Base-by-base conservation (phyloP, 1,140 invertebrate species). In the Planococcus citri region DNA sequence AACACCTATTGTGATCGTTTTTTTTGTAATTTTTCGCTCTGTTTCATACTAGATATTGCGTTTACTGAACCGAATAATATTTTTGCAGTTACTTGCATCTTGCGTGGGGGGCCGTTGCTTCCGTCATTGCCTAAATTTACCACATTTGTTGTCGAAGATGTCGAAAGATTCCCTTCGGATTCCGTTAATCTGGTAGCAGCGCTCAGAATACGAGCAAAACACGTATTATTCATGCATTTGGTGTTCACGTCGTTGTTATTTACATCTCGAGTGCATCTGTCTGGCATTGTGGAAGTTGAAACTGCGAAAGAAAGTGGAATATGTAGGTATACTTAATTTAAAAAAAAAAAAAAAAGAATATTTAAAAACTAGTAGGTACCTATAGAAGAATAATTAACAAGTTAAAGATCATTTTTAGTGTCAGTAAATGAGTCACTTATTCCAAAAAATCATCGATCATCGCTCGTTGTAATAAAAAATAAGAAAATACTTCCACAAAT, bases 21-120 rank as follows among this genome's bases (percentile, higher is more conserved):
- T 73, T 85, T 83, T 70, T 86, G 83, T 64, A 85, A 81, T 81
- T 88, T 87, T 78, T 91, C 88, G 74, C 88, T 86, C 74, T 89
- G 87, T 78, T 90, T 89, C 77, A 92, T 83, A 76, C 87, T 87
- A 76, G 90, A 89, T 78, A 92, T 92, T 75, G 89, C 88, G 72
- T 85, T 85, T 75, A 91, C 89, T 57, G 88, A 90, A 22, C 90
- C 89, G 78, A 92, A 92, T 72, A 92, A 83, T 70, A 92, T 87
- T 81, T 92, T 92, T 74, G 90, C 89, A 58, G 89, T 90, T 72
- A 92, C 87, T 79, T 92, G 87, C 9, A 87, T 82, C 33, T 80
- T 80, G 37, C 78, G 75, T 37, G 76, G 76, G 6, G 73, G 72
- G 22, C 73, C 61, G 4, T 75, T 71, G 60, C 73, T 73, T 37